Evolutionary conservation across 2,113 vertebrate species (phyloP), one percentile per base, ranked within the genome.

Genomic region (Leucoraja erinaceus): DNA sequence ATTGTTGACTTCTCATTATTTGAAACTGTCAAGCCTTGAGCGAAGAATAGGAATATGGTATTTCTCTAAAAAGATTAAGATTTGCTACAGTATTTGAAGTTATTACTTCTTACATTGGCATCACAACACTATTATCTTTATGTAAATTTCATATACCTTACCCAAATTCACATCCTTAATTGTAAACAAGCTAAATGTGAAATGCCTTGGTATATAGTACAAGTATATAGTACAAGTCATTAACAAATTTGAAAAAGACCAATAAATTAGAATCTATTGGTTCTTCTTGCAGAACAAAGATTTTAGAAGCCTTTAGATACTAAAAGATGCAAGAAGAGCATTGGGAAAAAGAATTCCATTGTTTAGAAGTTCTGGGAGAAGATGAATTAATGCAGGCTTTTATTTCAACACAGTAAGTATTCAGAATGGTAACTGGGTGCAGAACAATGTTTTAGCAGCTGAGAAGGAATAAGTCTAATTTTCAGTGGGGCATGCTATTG

Each of bases 161-260:
- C 8, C 38, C 38, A 47, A 28, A 47, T 91, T 10, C 33, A 72
- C 22, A 4, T 28, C 59, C 59, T 54, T 66, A 88, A 66, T 66
- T 88, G 16, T 18, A 66, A 66, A 4, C 70, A 72, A 83, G 22
- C 18, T 22, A 9, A 3, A 56, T 31, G 11, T 31, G 20, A 88
- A 63, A 59, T 31, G 59, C 54, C 54, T 59, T n/a, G 10, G 54
- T 14, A 25, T 56, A 86, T n/a, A 14, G 54, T 28, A 28, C 20
- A 28, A 5, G 54, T 14, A 25, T 56, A 86, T n/a, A 14, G 54
- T 28, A 28, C 20, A 28, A 28, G 47, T 11, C 2, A 31, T n/a
- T 88, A 63, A 12, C 83, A 88, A 63, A 66, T n/a, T 61, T 88
- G 28, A 63, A 88, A 47, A 88, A 88, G 83, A 88, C 31, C 28